These are phyloP conservation scores for Scomber colias DNA, from an alignment of 2,113 vertebrate genomes.

Conservation along the genomic window DNA sequence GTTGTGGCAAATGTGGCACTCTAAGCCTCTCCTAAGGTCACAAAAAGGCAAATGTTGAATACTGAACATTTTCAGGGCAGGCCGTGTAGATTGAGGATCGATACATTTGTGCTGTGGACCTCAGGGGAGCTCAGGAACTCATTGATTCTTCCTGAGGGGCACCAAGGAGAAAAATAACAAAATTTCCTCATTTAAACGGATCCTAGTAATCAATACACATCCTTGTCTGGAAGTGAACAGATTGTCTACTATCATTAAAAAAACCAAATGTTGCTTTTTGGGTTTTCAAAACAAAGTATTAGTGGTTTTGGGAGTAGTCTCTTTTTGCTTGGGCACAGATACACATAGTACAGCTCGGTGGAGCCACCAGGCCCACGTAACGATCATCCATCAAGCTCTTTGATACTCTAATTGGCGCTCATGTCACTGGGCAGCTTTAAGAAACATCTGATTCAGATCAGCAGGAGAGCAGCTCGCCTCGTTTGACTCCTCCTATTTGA, in stretches of 20 bases:
- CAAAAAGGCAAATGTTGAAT: neutral
- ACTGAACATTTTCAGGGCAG: conserved; percentile 7
- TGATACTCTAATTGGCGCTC: neutral
- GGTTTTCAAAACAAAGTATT: neutral
- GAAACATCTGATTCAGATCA: conserved; percentile 26
- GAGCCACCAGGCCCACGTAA: neutral
- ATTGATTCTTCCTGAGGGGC: conserved; percentile 38
- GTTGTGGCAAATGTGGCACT: conserved; percentile 11
- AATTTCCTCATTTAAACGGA: conserved; percentile 20
- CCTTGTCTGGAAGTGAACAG: neutral
- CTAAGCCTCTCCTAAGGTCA: conserved; percentile 24
- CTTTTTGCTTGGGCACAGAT: conserved; percentile 6
- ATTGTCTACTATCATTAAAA: neutral
- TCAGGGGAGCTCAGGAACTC: conserved; percentile 28
- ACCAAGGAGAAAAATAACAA: neutral
- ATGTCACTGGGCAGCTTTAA: conserved; percentile 14
- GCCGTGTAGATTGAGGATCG: conserved; percentile 21
- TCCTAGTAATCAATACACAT: conserved; percentile 25
- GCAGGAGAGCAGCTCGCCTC: neutral
- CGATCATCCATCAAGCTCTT: neutral
- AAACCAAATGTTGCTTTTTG: conserved; percentile 9
- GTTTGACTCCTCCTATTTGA: neutral
- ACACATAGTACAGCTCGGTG: neutral
- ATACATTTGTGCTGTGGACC: conserved; percentile 41
- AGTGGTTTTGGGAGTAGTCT: neutral